Conservation (phyloP, 2,797 vertebrate species). For the Neosalanx taihuensis region DNA sequence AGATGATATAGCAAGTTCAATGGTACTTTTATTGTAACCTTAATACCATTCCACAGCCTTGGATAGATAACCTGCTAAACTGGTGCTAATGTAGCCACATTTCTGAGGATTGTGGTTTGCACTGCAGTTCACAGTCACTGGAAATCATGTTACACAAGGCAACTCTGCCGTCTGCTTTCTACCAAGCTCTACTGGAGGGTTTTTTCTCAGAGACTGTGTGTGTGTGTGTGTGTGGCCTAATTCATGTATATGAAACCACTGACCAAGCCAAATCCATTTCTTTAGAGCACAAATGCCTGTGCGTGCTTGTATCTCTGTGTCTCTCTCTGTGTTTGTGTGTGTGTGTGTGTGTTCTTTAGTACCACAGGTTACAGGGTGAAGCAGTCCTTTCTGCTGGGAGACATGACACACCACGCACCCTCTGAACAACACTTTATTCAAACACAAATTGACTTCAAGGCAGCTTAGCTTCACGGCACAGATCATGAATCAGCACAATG, state of each 20-base stretch:
- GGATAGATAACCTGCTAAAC: not conserved
- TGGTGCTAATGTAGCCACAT: not conserved
- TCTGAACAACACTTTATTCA: slow-evolving; percentile 54
- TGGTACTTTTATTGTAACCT: not conserved
- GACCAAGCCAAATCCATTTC: slow-evolving; percentile 13
- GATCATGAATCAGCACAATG: slow-evolving; percentile 57
- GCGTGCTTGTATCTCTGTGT: not conserved
- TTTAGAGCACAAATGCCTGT: slow-evolving; percentile 5
- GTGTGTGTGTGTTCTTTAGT: slow-evolving; percentile 1
- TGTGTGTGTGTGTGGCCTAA: slow-evolving; percentile 1
- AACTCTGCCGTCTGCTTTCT: slow-evolving; percentile 43
- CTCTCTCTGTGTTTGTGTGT: not conserved
- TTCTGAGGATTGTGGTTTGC: slow-evolving; percentile 8
- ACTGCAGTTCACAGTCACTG: slow-evolving; percentile 37
- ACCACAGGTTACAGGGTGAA: slow-evolving; percentile 52
- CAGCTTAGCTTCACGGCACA: slow-evolving; percentile 59
- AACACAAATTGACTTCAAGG: slow-evolving; percentile 60
- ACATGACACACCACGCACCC: slow-evolving; percentile 38
- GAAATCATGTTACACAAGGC: slow-evolving; percentile 32
- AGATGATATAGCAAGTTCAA: not conserved
- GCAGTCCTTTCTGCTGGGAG: slow-evolving; percentile 46
- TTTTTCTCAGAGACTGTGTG: slow-evolving; percentile 32
- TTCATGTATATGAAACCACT: slow-evolving; percentile 19
- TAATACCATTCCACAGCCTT: no score
- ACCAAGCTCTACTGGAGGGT: slow-evolving; percentile 33